A percentile compares a stretch with the other conserved stretches of the same genome.
Conservation (phyloP, 2,113 vertebrate genomes). For the Pygoscelis adeliae region DNA sequence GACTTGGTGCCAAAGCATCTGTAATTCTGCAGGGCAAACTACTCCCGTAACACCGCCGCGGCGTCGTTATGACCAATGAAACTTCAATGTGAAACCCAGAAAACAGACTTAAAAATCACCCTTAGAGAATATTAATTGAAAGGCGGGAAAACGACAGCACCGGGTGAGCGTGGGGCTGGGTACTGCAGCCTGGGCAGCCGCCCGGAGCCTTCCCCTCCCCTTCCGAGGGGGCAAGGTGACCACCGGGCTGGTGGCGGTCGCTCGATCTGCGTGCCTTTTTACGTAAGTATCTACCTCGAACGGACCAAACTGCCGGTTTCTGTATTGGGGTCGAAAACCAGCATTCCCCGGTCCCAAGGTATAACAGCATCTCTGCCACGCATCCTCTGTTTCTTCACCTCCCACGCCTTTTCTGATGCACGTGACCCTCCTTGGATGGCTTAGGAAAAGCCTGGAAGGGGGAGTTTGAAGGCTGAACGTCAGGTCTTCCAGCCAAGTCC, state of each 20-base stretch:
- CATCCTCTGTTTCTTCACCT: not conserved
- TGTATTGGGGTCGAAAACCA: not conserved
- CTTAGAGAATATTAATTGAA: not conserved
- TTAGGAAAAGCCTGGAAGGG: not conserved
- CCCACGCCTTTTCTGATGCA: not conserved
- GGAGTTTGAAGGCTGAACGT: not conserved
- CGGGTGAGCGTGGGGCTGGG: not conserved
- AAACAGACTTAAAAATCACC: not conserved
- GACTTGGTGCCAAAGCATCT: not conserved
- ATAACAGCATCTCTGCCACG: not conserved
- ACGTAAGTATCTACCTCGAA: not conserved
- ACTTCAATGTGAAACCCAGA: not conserved
- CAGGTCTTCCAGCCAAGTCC: not conserved
- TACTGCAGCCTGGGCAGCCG: not conserved
- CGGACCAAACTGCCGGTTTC: not conserved
- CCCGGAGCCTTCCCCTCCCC: not conserved
- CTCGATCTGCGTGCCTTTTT: not conserved
- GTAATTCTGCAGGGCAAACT: not conserved
- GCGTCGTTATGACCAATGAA: not conserved
- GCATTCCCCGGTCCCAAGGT: not conserved
- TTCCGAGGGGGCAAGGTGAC: too few species aligned
- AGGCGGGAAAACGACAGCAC: not conserved
- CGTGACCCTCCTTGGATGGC: not conserved
- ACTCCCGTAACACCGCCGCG: accelerated
- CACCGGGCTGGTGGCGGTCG: accelerated